Evolutionary conservation across 2,113 vertebrate species (phyloP).

Genomic region (cat (Felis catus)): F.catus_Fca126_mat1.0 CM031424.1:68276501-68277000

Average conservation of each 20-base stretch:
- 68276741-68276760: background rate
- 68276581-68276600: background rate
- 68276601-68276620: background rate
- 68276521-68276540: background rate
- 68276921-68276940: background rate
- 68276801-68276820: background rate
- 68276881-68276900: background rate
- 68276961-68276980: background rate
- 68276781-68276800: background rate
- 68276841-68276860: background rate
- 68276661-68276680: background rate
- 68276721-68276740: background rate
- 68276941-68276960: background rate
- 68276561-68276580: background rate
- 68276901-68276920: background rate
- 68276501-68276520: background rate
- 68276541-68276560: background rate
- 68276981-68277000: background rate
- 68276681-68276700: background rate
- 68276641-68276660: background rate
- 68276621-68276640: background rate
- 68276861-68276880: background rate
- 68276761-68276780: background rate
- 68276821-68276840: background rate
- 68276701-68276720: background rate